phyloP scores from a whole-genome alignment of 2,797 vertebrate genomes.

The Lepilemur septentrionalis region DNA sequence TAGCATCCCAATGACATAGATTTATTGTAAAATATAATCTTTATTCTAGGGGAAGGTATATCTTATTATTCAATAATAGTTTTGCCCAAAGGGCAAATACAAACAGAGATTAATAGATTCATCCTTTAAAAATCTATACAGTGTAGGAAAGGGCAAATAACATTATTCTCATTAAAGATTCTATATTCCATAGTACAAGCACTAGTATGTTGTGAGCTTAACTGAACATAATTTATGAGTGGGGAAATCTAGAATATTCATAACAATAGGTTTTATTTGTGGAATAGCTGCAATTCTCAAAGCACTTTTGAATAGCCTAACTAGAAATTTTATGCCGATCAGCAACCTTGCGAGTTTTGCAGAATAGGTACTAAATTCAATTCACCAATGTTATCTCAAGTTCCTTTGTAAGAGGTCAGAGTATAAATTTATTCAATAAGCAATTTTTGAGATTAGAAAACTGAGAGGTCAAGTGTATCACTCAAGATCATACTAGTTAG shows the following conservation, averaged over 20 bases:
- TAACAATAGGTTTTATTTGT: constrained; percentile 12
- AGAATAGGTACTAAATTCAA: constrained; percentile 53
- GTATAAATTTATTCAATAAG: constrained; percentile 61
- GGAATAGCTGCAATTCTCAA: background rate
- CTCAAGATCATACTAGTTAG: background rate
- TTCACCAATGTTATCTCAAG: constrained; percentile 13
- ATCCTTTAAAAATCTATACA: constrained; percentile 48
- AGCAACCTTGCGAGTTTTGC: constrained; percentile 28
- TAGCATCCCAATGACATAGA: constrained; percentile 36
- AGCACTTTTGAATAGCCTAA: background rate
- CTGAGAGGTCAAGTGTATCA: background rate
- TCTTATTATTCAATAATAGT: constrained; percentile 46
- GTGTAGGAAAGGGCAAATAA: background rate
- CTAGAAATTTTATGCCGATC: background rate
- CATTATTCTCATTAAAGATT: constrained; percentile 20
- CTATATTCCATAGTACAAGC: background rate
- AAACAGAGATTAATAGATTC: constrained; percentile 66
- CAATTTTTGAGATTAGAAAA: constrained; percentile 28
- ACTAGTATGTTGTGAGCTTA: background rate
- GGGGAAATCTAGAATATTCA: constrained; percentile 9
- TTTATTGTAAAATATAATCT: constrained; percentile 57
- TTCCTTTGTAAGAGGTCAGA: constrained; percentile 33
- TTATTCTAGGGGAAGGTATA: background rate
- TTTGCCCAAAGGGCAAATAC: constrained; percentile 52
- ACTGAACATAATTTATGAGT: background rate